Percentiles rank a stretch among this genome's conserved stretches.
phyloP scores from a whole-genome alignment of 2,113 vertebrate genomes.

The Cathartes aura region DNA sequence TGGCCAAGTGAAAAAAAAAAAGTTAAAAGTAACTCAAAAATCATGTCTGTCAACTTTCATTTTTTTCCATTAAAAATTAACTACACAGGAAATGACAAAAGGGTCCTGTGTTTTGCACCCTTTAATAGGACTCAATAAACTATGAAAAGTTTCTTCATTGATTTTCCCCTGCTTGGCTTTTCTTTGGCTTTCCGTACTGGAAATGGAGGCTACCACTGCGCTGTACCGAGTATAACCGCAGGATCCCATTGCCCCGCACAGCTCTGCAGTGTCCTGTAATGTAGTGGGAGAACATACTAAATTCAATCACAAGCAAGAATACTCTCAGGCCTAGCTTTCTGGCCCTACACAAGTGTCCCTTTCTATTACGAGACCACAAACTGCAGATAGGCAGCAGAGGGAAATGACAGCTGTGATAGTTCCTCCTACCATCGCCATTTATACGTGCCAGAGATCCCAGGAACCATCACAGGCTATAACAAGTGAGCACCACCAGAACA shows the following conservation, averaged over 20 bases:
- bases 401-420: fast-evolving
- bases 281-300: neutral
- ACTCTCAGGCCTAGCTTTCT: neutral
- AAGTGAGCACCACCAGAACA: neutral
- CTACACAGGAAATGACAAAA: neutral
- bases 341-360: neutral
- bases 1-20: neutral
- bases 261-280: neutral
- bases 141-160: neutral
- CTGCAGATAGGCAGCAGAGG: neutral
- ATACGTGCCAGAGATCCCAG: neutral
- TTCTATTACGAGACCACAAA: neutral
- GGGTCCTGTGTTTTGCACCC: neutral
- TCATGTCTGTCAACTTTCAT: neutral
- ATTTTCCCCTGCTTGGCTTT: neutral
- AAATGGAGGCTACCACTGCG: neutral
- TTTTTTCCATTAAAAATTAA: neutral
- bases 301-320: neutral
- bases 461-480: neutral
- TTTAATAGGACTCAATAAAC: neutral
- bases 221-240: fast-evolving
- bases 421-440: neutral
- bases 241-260: neutral
- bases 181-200: neutral
- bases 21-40: neutral